Evolutionary conservation across 2,113 vertebrate species (phyloP).

Genomic region (Rhea pennata): DNA sequence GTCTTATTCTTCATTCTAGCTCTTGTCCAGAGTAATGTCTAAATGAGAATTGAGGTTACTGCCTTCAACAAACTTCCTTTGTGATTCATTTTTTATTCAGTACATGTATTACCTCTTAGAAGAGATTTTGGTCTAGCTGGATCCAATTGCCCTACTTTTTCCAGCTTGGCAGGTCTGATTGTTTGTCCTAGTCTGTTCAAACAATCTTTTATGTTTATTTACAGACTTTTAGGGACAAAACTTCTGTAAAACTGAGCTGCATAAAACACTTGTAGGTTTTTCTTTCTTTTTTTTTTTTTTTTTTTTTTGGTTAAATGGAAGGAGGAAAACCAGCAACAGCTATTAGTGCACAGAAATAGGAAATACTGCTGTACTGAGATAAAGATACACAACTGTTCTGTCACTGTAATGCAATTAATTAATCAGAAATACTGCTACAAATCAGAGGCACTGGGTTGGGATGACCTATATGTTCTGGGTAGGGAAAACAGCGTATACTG

Average conservation of each 20-base stretch:
- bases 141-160: not conserved
- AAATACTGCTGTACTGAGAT: not conserved
- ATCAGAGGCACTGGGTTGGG: not conserved
- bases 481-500: not conserved
- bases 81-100: not conserved
- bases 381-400: not conserved
- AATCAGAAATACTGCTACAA: not conserved
- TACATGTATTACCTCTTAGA: not conserved
- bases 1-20: not conserved
- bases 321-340: not conserved
- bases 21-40: not conserved
- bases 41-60: not conserved
- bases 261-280: not conserved
- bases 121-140: not conserved
- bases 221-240: not conserved
- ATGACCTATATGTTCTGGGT: not conserved
- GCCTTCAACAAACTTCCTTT: not conserved
- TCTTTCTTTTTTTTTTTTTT: no score
- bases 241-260: not conserved
- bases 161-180: not conserved
- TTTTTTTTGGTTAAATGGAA: not conserved
- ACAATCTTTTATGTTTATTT: slow-evolving; percentile 1
- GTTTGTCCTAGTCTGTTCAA: slow-evolving; percentile 4
- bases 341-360: not conserved
- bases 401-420: not conserved